Evolutionary conservation across 2,797 vertebrate species (phyloP).

Genomic region (Falco berigora): DNA sequence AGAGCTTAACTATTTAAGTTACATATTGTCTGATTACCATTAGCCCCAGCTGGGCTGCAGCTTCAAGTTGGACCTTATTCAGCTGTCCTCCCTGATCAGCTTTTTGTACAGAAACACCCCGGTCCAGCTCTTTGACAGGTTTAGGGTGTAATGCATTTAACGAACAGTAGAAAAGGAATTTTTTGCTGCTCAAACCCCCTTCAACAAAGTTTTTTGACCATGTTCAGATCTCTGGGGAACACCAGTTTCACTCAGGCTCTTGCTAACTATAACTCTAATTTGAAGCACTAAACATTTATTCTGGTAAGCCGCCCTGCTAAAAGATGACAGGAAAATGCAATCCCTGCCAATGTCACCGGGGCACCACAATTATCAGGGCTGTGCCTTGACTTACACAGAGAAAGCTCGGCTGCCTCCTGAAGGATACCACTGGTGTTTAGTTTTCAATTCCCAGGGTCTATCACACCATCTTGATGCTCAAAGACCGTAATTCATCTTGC

Average conservation of each 20-base stretch:
- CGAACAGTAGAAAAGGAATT: neutral
- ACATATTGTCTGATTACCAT: neutral
- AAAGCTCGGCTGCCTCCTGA: conserved; percentile 31
- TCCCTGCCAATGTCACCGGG: neutral
- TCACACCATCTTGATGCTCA: conserved; percentile 26
- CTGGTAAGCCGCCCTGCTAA: neutral
- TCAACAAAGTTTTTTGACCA: neutral
- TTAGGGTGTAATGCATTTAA: neutral
- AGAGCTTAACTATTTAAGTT: neutral
- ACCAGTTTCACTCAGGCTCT: neutral
- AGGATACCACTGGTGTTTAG: conserved; percentile 6
- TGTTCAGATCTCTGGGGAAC: neutral
- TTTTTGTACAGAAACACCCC: neutral
- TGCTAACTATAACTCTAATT: neutral
- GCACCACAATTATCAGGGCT: neutral
- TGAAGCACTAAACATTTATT: neutral
- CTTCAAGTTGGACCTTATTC: neutral
- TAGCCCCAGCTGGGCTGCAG: neutral
- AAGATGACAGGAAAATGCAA: neutral
- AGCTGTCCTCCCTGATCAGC: neutral
- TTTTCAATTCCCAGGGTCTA: conserved; percentile 53
- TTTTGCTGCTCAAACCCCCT: neutral
- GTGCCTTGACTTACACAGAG: neutral
- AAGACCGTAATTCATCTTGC: conserved; percentile 59
- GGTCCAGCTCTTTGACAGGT: neutral